Evolutionary conservation across 2,113 vertebrate genomes (phyloP), one percentile per base, ranked within the genome.

Genomic region (Puffinus mauretanicus): DNA sequence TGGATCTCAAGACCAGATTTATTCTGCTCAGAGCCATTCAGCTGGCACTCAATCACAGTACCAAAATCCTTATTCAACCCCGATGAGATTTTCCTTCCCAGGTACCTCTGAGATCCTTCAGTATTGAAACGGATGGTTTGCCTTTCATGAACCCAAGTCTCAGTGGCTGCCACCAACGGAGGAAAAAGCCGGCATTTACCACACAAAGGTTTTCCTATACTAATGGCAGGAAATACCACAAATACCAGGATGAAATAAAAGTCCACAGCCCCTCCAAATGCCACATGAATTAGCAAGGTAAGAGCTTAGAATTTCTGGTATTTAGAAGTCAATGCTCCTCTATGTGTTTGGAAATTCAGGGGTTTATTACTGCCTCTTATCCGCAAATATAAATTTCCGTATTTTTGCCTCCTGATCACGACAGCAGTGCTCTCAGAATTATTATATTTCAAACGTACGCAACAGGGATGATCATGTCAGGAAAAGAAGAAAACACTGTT

Each of bases 201-300:
- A 95, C 89, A 95, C 96, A 95, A 94, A 93, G 87, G 76, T 94
- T 93, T 96, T 95, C 95, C 96, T 97, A 85, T 96, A 83, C 85
- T 93, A 94, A 96, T 89, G 89, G 90, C 82, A 97, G 97, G 91
- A 97, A 97, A 97, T 97, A 90, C 93, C 91, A 87, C 70, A 94
- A 95, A 96, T 95, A 91, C 91, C 95, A 93, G 87, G 89, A 95
- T 90, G 91, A 96, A 96, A 93, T 95, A 94, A 95, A 97, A 95
- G 95, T 93, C 93, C 94, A 90, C 91, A 95, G 87, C 89, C 94
- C 91, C 95, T 97, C 94, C 91, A 94, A 95, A 96, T 78, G 79
- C 95, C 95, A 97, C 95, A 97, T 94, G 93, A 96, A 97, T 70
- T 91, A 95, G 93, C 78, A 96, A 97, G 94, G 93, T 95, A 96